Conservation (phyloP, 2,888 invertebrate species). For the Schrankia costaestrigalis region DNA sequence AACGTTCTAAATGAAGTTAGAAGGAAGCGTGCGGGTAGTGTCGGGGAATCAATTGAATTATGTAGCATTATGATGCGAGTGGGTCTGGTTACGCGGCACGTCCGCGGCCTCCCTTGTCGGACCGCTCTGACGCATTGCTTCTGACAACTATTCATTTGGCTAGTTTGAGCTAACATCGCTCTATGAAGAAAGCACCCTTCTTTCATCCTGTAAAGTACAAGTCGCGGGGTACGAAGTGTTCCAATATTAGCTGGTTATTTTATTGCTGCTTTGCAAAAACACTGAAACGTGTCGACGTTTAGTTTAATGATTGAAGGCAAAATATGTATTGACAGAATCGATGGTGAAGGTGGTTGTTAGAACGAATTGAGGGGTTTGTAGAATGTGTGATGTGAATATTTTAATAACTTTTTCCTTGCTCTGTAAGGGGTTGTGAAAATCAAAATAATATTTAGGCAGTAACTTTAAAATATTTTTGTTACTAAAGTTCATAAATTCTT, state of each 20-base stretch:
- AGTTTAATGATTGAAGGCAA: constrained; percentile 71
- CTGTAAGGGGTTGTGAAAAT: constrained; percentile 10
- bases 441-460: too few species aligned
- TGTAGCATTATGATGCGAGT: constrained; percentile 74
- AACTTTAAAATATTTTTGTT: too few species aligned
- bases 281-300: constrained; percentile 47
- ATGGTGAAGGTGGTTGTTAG: constrained; percentile 71
- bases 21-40: constrained; percentile 76
- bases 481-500: too few species aligned
- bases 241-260: constrained; percentile 13
- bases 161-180: constrained; percentile 53
- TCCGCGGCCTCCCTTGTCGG: constrained; percentile 53
- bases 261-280: constrained; percentile 38
- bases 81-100: constrained; percentile 73
- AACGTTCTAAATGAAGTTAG: constrained; percentile 78
- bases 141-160: constrained; percentile 73
- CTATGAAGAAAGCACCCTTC: constrained; percentile 35
- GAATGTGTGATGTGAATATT: constrained; percentile 74
- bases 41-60: constrained; percentile 79
- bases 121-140: constrained; percentile 66
- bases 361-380: constrained; percentile 52
- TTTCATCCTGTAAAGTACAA: constrained; percentile 17
- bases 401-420: constrained; percentile 30
- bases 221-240: constrained; percentile 31
- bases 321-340: constrained; percentile 73